Evolutionary conservation across 1,140 invertebrate genomes (phyloP).

Genomic region (Macrotrachela quadricornifera): DNA sequence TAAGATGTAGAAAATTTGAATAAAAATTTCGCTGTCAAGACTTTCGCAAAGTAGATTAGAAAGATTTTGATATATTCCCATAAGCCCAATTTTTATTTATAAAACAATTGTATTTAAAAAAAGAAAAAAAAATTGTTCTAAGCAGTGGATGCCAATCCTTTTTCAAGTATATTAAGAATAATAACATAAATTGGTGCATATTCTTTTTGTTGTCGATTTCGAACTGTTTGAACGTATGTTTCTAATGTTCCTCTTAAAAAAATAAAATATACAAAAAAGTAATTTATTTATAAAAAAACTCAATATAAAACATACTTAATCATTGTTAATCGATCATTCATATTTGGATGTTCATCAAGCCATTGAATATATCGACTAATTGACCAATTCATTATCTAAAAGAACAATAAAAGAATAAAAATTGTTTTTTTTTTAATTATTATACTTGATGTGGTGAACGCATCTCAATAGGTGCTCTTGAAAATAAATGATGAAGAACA

Average conservation of each 20-base stretch:
- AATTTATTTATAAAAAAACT: no score
- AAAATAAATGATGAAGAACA: slow-evolving; percentile 59
- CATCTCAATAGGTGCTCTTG: slow-evolving; percentile 52
- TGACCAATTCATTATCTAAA: slow-evolving; percentile 43
- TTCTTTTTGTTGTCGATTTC: slow-evolving; percentile 35
- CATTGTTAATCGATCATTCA: slow-evolving; percentile 47
- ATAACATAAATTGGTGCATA: slow-evolving; percentile 43
- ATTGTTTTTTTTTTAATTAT: no score
- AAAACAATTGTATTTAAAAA: not conserved
- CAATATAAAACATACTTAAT: slow-evolving; percentile 33
- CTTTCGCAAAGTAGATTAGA: no score
- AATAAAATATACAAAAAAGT: no score
- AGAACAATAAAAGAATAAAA: no score
- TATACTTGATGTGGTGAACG: slow-evolving; percentile 48
- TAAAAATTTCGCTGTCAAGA: no score
- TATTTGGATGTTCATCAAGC: slow-evolving; percentile 57
- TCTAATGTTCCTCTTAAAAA: slow-evolving; percentile 27
- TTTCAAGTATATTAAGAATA: slow-evolving; percentile 37
- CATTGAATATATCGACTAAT: slow-evolving; percentile 59
- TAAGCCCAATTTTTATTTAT: not conserved
- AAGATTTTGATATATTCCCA: no score
- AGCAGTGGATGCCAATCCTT: slow-evolving; percentile 17
- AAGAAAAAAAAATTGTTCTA: not conserved
- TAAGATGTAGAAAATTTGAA: no score
- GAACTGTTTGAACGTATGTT: slow-evolving; percentile 41